Base-by-base conservation (phyloP, 2,888 invertebrate genomes). In the Ophioninae sp. region DNA sequence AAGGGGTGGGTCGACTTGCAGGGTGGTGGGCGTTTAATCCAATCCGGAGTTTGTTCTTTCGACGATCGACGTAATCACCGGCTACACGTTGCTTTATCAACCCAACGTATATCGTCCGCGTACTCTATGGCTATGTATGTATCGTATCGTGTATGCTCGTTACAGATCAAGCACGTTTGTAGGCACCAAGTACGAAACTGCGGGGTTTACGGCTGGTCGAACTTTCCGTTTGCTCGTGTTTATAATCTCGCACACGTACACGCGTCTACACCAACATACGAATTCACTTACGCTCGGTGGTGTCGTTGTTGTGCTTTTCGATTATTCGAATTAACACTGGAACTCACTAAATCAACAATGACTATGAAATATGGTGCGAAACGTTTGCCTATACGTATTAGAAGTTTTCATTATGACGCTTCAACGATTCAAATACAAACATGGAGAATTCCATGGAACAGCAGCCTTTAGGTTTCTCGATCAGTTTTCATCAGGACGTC, bases 11-110 rank as follows among this genome's bases (percentile, higher is more conserved):
- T 63, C 67, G 65, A 76, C 44, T 61, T 64, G 78, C 61, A 81
- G 73, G 74, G 51, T 51, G 81, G 79, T 69, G 72, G 84, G 84
- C 88, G 90, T 90, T 92, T 92, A 91, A 92, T 91, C 91, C 91
- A 91, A 92, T 92, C 90, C 88, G 79, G 90, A 92, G 91, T 91
- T 91, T 90, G 91, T 91, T 91, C 91, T 91, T 91, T 91, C 90
- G 89, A 87, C 91, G 91, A 91, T 91, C 90, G 90, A 91, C 90
- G 91, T 91, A 91, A 91, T 91, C 91, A 91, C 91, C 88, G 90
- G 90, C 88, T 88, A 87, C 90, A 88, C 89, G 89, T 82, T 89
- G 91, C 90, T 91, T 90, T 89, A 88, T 79, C 88, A 90, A 87
- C 87, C 87, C 87, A 85, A 76, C 73, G 59, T 76, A 82, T 77